Base-by-base conservation (phyloP, 1,140 invertebrate genomes). In the Drosophila sproati region DNA sequence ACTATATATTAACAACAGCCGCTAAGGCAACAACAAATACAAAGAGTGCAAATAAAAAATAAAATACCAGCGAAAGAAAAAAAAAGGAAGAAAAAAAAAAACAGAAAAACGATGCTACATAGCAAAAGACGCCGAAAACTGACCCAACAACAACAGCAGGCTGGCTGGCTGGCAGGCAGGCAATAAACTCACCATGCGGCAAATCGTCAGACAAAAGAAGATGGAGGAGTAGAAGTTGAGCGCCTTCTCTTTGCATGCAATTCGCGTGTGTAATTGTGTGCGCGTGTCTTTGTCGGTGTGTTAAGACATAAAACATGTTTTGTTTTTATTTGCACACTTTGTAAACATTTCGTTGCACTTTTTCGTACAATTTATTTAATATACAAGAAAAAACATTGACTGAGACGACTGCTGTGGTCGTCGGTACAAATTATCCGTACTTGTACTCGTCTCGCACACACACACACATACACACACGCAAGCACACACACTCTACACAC, bases 171-270 rank as follows among this genome's bases (percentile, higher is more conserved):
- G 50, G 47, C 55, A 72, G 78, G 64, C 70, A 66, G 54, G 67
- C 70, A 77, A 55, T 67, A 88, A 88, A 88, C 83, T 88, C 83
- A 88, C 83, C 83, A 88, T 88, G 85, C 83, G 83, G 85, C 83
- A 88, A 88, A 89, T 75, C 87, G 83, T 88, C 83, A 88, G 83
- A 88, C 85, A 88, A 89, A 88, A 89, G 85, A 88, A 88, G 83
- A 88, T 88, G 83, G 83, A 88, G 83, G 83, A 88, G 83, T 88
- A 80, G 80, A 83, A 82, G 67, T 87, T 82, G 77, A 82, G 78
- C 78, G 80, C 74, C 73, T 83, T 80, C 59, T 78, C 74, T 88
- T 86, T 78, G 67, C 78, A 72, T 71, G 76, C 85, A 88, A 82
- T 83, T 82, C 80, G 80, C 80, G 76, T 79, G 73, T 82, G 52